Conservation (phyloP, 2,888 invertebrate genomes). For the Autographa gamma region DNA sequence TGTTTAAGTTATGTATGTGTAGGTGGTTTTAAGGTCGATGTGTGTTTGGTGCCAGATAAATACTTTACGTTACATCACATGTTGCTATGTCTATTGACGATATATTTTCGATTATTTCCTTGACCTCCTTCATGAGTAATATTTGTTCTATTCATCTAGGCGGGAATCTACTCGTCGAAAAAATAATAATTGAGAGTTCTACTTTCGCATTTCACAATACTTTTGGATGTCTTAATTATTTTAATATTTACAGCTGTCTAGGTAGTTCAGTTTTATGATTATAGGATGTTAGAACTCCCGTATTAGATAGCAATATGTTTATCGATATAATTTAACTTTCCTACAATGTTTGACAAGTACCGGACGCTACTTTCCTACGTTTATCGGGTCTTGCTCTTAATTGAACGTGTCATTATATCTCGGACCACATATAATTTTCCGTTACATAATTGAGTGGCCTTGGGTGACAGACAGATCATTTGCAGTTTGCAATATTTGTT, state of each 20-base stretch:
- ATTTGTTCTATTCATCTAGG: slow-evolving; percentile 31
- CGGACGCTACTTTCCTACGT: slow-evolving; percentile 48
- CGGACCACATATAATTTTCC: slow-evolving; percentile 19
- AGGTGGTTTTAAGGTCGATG: slow-evolving; percentile 58
- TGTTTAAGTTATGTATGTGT: slow-evolving; percentile 46
- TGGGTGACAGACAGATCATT: slow-evolving; percentile 15
- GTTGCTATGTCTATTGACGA: slow-evolving; percentile 11
- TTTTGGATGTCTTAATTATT: background rate
- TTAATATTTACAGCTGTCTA: background rate
- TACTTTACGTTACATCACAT: slow-evolving; percentile 53
- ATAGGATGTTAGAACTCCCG: slow-evolving; percentile 40
- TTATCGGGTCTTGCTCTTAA: slow-evolving; percentile 40
- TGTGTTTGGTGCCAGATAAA: slow-evolving; percentile 46
- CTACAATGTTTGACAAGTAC: slow-evolving; percentile 15
- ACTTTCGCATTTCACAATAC: background rate
- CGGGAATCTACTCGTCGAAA: too few species aligned
- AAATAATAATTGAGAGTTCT: background rate
- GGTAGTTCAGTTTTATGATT: slow-evolving; percentile 29
- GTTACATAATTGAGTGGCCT: slow-evolving; percentile 31
- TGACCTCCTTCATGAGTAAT: slow-evolving; percentile 51
- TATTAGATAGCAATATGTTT: slow-evolving; percentile 37
- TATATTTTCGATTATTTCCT: slow-evolving; percentile 44
- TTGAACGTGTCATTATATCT: slow-evolving; percentile 35
- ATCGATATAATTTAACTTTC: slow-evolving; percentile 49
- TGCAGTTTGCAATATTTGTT: slow-evolving; percentile 13